Conservation (phyloP, 1,140 invertebrate species). For the Atta cephalotes region DNA sequence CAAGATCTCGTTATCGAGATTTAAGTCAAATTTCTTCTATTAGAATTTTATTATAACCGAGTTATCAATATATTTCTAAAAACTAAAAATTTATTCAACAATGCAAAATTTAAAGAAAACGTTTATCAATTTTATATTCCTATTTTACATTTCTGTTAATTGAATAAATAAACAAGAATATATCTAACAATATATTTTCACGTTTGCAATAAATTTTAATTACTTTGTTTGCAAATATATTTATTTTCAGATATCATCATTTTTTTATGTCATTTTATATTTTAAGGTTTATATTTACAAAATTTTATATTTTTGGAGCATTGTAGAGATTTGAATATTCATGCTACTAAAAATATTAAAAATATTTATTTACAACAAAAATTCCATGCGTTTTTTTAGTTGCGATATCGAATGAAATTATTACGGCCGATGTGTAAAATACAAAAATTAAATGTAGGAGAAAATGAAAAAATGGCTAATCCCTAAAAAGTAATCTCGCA, state of each 20-base stretch:
- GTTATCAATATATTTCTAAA: not conserved
- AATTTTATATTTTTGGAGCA: slow-evolving; percentile 32
- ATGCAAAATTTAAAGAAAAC: not conserved
- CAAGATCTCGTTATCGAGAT: not conserved
- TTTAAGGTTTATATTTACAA: not conserved
- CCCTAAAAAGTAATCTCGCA: not conserved
- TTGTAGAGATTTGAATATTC: slow-evolving; percentile 29
- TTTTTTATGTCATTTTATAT: slow-evolving; percentile 16
- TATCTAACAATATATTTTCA: not conserved
- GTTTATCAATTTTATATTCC: not conserved
- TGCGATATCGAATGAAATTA: slow-evolving; percentile 2
- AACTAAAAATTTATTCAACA: not conserved
- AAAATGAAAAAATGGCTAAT: slow-evolving; percentile 4
- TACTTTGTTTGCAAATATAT: slow-evolving; percentile 10
- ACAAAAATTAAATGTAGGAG: not conserved
- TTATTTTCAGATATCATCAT: slow-evolving; percentile 3
- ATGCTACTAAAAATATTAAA: slow-evolving; percentile 9
- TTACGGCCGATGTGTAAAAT: not conserved
- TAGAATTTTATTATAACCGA: not conserved
- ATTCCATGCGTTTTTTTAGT: not conserved
- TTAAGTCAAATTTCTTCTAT: slow-evolving; percentile 15
- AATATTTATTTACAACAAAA: slow-evolving; percentile 28
- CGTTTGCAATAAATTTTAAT: not conserved
- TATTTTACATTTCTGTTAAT: not conserved
- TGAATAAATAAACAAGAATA: not conserved